Base-by-base conservation (phyloP, 2,113 vertebrate genomes). In the Perognathus longimembris region DNA sequence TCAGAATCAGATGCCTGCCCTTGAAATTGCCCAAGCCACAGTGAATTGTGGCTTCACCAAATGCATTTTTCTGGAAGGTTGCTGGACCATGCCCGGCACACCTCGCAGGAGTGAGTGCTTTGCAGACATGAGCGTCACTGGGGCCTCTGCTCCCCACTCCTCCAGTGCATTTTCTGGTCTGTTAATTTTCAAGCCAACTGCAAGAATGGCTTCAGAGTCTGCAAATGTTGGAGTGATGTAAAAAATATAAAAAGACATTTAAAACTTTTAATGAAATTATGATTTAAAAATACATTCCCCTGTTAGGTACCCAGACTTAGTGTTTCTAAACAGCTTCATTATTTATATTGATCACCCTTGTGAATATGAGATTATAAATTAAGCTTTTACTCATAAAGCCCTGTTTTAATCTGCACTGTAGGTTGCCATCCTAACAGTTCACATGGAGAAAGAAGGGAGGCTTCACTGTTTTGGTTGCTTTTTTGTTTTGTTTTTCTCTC, bases 141-240 rank as follows among this genome's bases (percentile, higher is more conserved):
- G 4, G 45, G 82, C 40, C 50, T 86, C 69, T 8, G 6, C 69
- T 70, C 50, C 57, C 85, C 71, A 57, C 42, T 86, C 42, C 10
- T 21, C 73, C 66, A 22, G 30, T 45, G 42, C 54, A 78, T 95
- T 95, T 95, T 96, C 92, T 95, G 85, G 77, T 75, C 59, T 96
- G 92, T 93, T 96, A 94, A 96, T 94, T 96, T 94, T 89, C 42
- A 92, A 94, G 69, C 73, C 78, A 86, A 59, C 28, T 24, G 80
- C 82, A 94, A 32, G 45, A 54, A 67, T 26, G 54, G 71, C 80
- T 86, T 92, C 42, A 11, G 74, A 74, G 63, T 84, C 73, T 95
- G 95, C 67, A 94, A 92, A 77, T 92, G 36, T 89, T 81, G 80
- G 54, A 76, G 42, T 24, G 78, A 64, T 57, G 95, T 88, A 18